Base-by-base conservation (phyloP, 1,140 invertebrate genomes). In the Aphaenogaster rudis region DNA sequence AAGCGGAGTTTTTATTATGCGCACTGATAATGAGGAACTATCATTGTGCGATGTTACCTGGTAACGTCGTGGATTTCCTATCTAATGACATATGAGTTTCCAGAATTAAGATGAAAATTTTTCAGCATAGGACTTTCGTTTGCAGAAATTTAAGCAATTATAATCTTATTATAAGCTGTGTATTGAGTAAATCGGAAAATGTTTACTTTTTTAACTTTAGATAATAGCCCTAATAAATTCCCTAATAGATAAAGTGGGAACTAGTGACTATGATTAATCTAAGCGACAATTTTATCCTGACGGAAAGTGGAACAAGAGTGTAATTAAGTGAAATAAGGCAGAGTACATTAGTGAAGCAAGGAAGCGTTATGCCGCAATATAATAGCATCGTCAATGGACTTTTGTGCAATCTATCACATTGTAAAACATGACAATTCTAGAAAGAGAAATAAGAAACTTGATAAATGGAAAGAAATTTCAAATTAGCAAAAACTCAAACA, bases 21-120 rank as follows among this genome's bases (percentile, higher is more conserved):
- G 17, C 15, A 36, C 0, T 8, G 9, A 36, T 11, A 48, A 15
- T n/a, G n/a, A 63, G 28, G n/a, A 78, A n/a, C 11, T 13, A 7
- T 63, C 15, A 21, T 17, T 54, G 9, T 15, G 17, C 1, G 28
- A 66, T 21, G 3, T 42, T 57, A n/a, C 21, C 42, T 61, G 13
- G 1, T 6, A 42, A n/a, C 2, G 28, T 78, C 4, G 1, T 42
- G 33, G 0, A 45, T 48, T 63, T 78, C 13, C 3, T 42, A 21
- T 59, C 8, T 42, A 5, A 42, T 15, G 57, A 17, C 61, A 28
- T 39, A 39, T 21, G n/a, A 28, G 6, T 17, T 28, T 63, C 21
- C 21, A 28, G 13, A 59, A 77, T 77, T 42, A 28, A 45, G 39
- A 17, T 77, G n/a, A 61, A 77, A 33, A 45, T 61, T 45, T 78